Conservation (phyloP, 2,113 vertebrate genomes). For the Pollachius pollachius region DNA sequence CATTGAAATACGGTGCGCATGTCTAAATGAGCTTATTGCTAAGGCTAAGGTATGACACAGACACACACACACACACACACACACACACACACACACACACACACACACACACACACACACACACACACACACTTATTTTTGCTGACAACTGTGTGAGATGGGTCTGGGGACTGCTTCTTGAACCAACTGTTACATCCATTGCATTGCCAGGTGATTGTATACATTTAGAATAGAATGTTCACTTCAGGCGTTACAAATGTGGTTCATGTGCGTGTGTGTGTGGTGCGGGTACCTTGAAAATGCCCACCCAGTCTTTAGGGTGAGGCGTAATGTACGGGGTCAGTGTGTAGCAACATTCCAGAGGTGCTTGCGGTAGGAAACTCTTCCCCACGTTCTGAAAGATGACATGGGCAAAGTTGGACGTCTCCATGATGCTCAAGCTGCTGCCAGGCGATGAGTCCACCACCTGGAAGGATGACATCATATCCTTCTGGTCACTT, state of each 20-base stretch:
- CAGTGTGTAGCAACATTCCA: slow-evolving; percentile 94
- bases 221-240: too few relatives aligned
- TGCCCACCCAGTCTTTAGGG: slow-evolving; percentile 98
- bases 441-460: slow-evolving; percentile 74
- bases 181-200: too few relatives aligned
- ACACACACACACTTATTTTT: slow-evolving; percentile 18
- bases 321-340: slow-evolving; percentile 90
- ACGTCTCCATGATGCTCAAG: slow-evolving; percentile 82
- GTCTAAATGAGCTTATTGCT: slow-evolving; percentile 41
- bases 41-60: slow-evolving; percentile 32
- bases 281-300: slow-evolving; percentile 86
- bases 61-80: not conserved
- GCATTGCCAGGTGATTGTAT: too few relatives aligned
- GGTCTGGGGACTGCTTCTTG: too few relatives aligned
- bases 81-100: too few relatives aligned
- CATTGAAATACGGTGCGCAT: slow-evolving; percentile 23
- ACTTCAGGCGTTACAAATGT: too few relatives aligned
- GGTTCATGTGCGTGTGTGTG: not conserved
- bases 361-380: slow-evolving; percentile 89
- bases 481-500: slow-evolving; percentile 67
- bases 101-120: slow-evolving; percentile 16
- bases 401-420: slow-evolving; percentile 98
- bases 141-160: too few relatives aligned
- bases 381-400: slow-evolving; percentile 98
- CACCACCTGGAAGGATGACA: slow-evolving; percentile 91